Percentiles rank a stretch among this genome's conserved stretches.
Evolutionary conservation across 2,888 invertebrate genomes (phyloP).

Genomic region (Nezara viridula): DNA sequence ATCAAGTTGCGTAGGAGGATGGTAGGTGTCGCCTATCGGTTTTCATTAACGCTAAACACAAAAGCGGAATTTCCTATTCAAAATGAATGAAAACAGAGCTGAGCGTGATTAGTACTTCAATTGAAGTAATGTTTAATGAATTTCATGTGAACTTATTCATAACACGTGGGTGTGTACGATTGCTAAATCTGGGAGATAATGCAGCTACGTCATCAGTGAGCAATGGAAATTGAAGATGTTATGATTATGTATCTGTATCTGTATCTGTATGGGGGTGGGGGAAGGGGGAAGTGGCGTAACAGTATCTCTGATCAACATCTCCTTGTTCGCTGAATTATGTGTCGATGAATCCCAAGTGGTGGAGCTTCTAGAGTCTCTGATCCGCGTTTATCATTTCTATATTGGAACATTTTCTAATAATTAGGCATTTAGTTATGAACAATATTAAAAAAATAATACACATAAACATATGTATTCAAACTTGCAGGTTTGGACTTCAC

Average conservation of each 20-base stretch:
- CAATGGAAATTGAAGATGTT: constrained; percentile 16
- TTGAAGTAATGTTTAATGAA: too few species aligned
- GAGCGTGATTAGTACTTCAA: too few species aligned
- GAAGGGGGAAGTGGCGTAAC: neutral
- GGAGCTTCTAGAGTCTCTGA: neutral
- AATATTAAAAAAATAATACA: neutral
- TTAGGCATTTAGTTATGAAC: neutral
- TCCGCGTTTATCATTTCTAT: neutral
- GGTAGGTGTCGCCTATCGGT: too few species aligned
- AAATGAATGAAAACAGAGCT: too few species aligned
- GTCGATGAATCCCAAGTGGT: neutral
- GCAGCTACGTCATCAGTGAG: neutral
- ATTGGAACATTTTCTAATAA: neutral
- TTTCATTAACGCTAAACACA: too few species aligned
- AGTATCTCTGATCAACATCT: neutral
- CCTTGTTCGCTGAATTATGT: neutral
- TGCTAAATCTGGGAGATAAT: neutral
- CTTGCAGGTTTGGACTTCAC: too few species aligned
- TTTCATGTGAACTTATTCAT: too few species aligned
- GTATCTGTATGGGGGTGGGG: too few species aligned
- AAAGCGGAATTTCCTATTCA: too few species aligned
- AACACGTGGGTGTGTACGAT: neutral
- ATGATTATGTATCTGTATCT: neutral
- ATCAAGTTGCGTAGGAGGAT: too few species aligned
- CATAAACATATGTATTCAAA: too few species aligned